Conservation (phyloP, 1,140 invertebrate species). For the Lepidurus couesii region DNA sequence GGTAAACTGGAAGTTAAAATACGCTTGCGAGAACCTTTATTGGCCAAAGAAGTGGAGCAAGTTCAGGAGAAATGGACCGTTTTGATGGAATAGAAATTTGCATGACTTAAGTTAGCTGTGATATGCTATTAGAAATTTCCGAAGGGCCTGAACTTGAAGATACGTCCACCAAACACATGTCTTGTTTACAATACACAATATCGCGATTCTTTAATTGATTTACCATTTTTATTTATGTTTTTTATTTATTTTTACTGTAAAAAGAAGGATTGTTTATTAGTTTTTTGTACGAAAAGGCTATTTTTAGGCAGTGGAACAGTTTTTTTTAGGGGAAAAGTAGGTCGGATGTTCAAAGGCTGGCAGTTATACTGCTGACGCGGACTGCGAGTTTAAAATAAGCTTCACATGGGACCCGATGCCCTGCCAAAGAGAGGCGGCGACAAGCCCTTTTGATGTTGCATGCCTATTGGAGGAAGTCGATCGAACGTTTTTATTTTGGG, state of each 20-base stretch:
- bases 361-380: background rate
- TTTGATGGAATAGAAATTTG: constrained; percentile 46
- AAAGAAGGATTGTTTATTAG: too few species aligned
- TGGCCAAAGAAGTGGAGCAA: constrained; percentile 82
- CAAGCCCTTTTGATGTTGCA: background rate
- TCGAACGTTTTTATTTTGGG: constrained; percentile 8
- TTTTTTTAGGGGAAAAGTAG: background rate
- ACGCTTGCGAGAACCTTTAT: constrained; percentile 81
- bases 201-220: too few species aligned
- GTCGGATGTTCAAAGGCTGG: background rate
- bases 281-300: background rate
- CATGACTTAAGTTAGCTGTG: constrained; percentile 42
- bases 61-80: constrained; percentile 78
- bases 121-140: background rate
- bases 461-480: background rate
- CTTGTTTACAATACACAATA: too few species aligned
- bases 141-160: too few species aligned
- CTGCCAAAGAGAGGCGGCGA: constrained; percentile 9
- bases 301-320: background rate
- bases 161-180: too few species aligned
- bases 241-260: too few species aligned
- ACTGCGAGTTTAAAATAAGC: background rate
- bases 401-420: background rate
- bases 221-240: too few species aligned
- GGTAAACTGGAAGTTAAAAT: constrained; percentile 89